Evolutionary conservation across 2,797 vertebrate genomes (phyloP).

Genomic region (Peromyscus melanophrys): DNA sequence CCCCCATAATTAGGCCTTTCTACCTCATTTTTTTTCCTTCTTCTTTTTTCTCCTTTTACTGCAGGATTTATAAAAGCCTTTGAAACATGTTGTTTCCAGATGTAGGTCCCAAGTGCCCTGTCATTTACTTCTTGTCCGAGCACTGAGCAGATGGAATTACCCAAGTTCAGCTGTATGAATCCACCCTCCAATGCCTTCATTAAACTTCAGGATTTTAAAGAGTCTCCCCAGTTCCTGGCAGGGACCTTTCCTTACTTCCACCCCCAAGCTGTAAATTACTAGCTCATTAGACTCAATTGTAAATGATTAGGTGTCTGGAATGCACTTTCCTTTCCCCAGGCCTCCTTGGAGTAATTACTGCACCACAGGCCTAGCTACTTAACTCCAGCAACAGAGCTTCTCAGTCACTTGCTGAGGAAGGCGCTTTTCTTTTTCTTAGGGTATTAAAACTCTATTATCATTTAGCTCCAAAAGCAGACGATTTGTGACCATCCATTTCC

Average conservation of each 20-base stretch:
- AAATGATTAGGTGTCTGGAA: conserved; percentile 84
- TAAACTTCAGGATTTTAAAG: conserved; percentile 85
- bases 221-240: conserved; percentile 77
- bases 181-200: conserved; percentile 80
- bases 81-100: conserved; percentile 92
- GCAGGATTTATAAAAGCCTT: conserved; percentile 88
- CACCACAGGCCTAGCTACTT: conserved; percentile 53
- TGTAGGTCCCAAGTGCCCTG: conserved; percentile 87
- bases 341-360: conserved; percentile 79
- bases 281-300: conserved; percentile 83
- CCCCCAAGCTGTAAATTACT: conserved; percentile 81
- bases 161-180: conserved; percentile 61
- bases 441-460: conserved; percentile 78
- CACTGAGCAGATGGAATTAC: conserved; percentile 85
- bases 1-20: conserved; percentile 73
- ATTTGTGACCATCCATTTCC: conserved; percentile 76
- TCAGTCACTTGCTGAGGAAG: conserved; percentile 26
- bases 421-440: conserved; percentile 77
- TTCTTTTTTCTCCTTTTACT: conserved; percentile 55
- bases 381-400: conserved; percentile 49
- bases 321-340: conserved; percentile 81
- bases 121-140: conserved; percentile 88
- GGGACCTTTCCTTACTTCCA: conserved; percentile 74
- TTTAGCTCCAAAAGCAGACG: conserved; percentile 65
- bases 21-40: neutral